Conservation (phyloP, 2,113 vertebrate genomes). For the Willisornis vidua region DNA sequence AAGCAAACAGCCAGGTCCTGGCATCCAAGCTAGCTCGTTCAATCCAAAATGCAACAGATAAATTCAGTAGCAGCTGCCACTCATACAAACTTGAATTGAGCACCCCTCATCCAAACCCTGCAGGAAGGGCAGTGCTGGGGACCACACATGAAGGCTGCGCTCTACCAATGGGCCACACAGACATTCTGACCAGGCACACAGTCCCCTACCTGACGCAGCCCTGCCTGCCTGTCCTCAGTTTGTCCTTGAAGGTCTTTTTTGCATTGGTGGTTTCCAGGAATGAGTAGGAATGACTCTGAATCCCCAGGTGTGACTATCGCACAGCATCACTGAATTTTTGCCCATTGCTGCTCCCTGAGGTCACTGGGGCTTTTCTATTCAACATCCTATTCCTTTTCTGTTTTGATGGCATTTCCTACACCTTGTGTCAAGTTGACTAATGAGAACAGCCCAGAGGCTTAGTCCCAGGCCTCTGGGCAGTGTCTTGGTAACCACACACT, state of each 20-base stretch:
- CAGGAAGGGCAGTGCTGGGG: not conserved
- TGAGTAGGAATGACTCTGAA: not conserved
- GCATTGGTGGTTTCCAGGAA: not conserved
- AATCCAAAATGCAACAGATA: not conserved
- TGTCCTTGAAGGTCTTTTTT: not conserved
- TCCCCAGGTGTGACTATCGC: not conserved
- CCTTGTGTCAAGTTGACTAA: slow-evolving; percentile 23
- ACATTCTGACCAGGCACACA: not conserved
- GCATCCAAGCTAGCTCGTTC: not conserved
- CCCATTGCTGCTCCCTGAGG: not conserved
- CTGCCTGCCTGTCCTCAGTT: not conserved
- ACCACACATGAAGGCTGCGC: not conserved
- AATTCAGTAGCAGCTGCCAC: not conserved
- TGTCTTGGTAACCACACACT: not conserved
- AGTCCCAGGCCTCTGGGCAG: not conserved
- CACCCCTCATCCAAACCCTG: not conserved
- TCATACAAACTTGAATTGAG: not conserved
- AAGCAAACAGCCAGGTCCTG: not conserved
- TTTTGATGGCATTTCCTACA: not conserved
- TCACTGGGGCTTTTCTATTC: not conserved
- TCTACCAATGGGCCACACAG: not conserved
- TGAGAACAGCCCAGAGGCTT: not conserved
- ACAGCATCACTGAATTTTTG: not conserved
- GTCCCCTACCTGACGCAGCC: not conserved
- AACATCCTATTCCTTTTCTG: not conserved